Evolutionary conservation across 2,113 vertebrate genomes (phyloP), one percentile per base, ranked within the genome.

Genomic region (Calidris pugnax): DNA sequence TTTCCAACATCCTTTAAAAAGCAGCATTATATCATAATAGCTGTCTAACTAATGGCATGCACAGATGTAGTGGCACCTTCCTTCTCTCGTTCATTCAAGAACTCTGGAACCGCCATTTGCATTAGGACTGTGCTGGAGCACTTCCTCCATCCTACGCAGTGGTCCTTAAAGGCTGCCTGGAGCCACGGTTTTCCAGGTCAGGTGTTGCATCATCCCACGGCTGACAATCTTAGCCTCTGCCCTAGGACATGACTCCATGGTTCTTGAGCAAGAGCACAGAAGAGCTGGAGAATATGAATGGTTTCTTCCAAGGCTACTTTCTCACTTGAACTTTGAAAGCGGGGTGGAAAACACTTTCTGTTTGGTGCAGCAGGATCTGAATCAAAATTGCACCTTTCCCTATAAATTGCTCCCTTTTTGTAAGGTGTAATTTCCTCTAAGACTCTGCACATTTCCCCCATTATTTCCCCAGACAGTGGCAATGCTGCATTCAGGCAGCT

Each of bases 1-100:
- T 84, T 93, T 92, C 75, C 75, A 93, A 83, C 9, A 71, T 51
- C 26, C 63, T 63, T 90, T 86, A 45, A 81, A 92, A 92, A 95
- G 60, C 33, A 93, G 19, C 26, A 9, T 18, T 48, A 12, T 53
- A 60, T 48, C 41, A 26, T 30, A 81, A 67, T 10, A 59, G 26
- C 33, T 59, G 7, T 53, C 55, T 74, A 55, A 55, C 10, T 86
- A 92, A 77, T 72, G 41, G 30, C 39, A 72, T 79, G 48, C 23
- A 87, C 56, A 97, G 68, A 78, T 71, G 47, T 51, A 77, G 24
- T 23, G 24, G 51, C 59, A 71, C 33, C 18, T 78, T 77, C 22
- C 35, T 62, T 16, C 60, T 64, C 43, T 75, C 23, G 28, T 62
- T 86, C n/a, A 64, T 71, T 84, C 56, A 92, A 86, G 51, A 86